Percentiles rank a stretch among this genome's conserved stretches.
Conservation (phyloP, 2,888 invertebrate genomes). For the Coronaproctus castanopsis region DNA sequence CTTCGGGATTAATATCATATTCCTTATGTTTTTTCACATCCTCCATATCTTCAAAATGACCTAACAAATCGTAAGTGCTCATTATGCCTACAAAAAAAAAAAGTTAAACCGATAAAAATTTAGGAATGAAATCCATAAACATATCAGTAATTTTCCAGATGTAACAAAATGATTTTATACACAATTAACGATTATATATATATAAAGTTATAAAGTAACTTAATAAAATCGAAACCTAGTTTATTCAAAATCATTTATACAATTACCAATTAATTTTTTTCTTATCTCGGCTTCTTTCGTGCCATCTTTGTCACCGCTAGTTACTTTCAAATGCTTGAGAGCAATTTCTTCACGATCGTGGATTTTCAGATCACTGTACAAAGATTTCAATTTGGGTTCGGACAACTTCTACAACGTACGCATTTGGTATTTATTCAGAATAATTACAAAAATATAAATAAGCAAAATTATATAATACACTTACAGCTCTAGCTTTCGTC, state of each 20-base stretch:
- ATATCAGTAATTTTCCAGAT: too few relatives aligned
- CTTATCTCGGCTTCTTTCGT: slow-evolving; percentile 58
- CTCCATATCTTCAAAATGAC: slow-evolving; percentile 52
- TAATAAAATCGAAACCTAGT: too few relatives aligned
- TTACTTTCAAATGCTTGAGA: slow-evolving; percentile 54
- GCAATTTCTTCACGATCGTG: slow-evolving; percentile 83
- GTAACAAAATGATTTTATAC: too few relatives aligned
- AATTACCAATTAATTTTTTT: slow-evolving; percentile 46
- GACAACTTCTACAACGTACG: slow-evolving; percentile 43
- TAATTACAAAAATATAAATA: neutral
- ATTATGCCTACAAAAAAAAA: slow-evolving; percentile 37
- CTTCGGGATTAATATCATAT: slow-evolving; percentile 17
- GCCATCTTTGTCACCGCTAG: slow-evolving; percentile 75
- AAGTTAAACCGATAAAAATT: too few relatives aligned
- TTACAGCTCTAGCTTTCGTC: slow-evolving; percentile 73
- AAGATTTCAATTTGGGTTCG: slow-evolving; percentile 60
- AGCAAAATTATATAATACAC: slow-evolving; percentile 17
- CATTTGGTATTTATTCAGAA: neutral
- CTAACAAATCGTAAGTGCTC: slow-evolving; percentile 55
- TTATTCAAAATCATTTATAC: too few relatives aligned
- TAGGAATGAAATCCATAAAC: too few relatives aligned
- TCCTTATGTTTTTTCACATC: slow-evolving; percentile 32
- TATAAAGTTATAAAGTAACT: neutral
- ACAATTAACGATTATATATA: too few relatives aligned
- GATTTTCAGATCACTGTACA: slow-evolving; percentile 71